Percentiles rank a stretch among this genome's conserved stretches.
phyloP scores from a whole-genome alignment of 2,113 vertebrate species.

The Aptenodytes patagonicus region DNA sequence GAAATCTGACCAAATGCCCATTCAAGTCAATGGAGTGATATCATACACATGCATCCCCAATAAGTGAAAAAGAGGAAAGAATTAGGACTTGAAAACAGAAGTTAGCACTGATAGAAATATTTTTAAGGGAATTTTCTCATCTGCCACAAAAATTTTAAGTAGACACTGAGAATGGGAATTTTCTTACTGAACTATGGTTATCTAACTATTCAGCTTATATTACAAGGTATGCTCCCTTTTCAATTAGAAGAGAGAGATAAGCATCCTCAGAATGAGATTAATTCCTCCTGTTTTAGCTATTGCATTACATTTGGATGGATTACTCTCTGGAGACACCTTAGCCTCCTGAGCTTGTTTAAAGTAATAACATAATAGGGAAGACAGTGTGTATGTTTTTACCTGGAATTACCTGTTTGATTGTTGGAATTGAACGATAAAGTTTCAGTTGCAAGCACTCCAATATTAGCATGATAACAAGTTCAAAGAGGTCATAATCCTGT shows the following conservation, averaged over 20 bases:
- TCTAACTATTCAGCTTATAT: not conserved
- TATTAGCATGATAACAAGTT: not conserved
- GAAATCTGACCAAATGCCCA: not conserved
- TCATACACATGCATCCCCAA: fast-evolving
- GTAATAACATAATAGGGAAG: not conserved
- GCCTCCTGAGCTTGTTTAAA: not conserved
- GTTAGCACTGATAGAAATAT: not conserved
- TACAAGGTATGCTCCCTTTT: not conserved
- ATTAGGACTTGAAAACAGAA: not conserved
- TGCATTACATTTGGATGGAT: not conserved
- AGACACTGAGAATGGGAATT: not conserved
- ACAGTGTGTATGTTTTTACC: not conserved
- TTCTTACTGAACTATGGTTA: not conserved
- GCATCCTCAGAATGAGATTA: not conserved
- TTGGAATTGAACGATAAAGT: not conserved
- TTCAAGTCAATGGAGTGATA: not conserved
- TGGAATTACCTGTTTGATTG: not conserved
- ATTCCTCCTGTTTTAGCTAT: not conserved
- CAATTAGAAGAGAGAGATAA: not conserved
- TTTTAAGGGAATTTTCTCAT: not conserved
- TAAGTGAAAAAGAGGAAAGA: not conserved
- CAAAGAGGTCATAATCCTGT: not conserved
- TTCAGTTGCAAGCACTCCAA: not conserved
- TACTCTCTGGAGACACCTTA: not conserved
- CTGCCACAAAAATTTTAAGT: not conserved